Conservation (phyloP, 2,888 invertebrate genomes). For the Himalopsyche anomala region DNA sequence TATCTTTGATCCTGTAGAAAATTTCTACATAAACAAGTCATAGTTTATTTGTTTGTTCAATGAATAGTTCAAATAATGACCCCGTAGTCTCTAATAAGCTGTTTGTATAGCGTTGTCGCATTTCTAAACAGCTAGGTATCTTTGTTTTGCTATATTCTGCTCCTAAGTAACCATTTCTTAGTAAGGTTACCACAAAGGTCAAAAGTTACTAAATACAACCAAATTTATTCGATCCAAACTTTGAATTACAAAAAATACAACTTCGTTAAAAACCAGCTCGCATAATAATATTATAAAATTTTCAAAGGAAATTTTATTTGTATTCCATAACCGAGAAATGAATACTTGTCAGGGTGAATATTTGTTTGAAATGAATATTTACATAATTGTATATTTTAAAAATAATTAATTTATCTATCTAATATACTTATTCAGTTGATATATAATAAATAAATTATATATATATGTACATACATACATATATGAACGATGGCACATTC, state of each 20-base stretch:
- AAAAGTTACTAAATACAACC: slow-evolving; percentile 21
- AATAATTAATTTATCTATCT: no score
- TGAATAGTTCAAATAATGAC: slow-evolving; percentile 38
- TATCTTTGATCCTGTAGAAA: no score
- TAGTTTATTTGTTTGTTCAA: neutral
- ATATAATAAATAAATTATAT: no score
- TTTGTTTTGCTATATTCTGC: slow-evolving; percentile 24
- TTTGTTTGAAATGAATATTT: no score
- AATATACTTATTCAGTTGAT: no score
- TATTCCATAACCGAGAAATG: no score
- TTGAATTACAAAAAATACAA: neutral
- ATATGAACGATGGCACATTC: no score
- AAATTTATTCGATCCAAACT: slow-evolving; percentile 35
- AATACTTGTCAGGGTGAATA: no score
- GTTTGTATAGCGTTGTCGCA: slow-evolving; percentile 27
- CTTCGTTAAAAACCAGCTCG: neutral
- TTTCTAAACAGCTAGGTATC: slow-evolving; percentile 34
- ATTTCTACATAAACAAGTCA: neutral
- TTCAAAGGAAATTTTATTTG: no score
- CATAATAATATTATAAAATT: no score
- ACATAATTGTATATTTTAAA: no score
- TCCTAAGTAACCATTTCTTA: slow-evolving; percentile 18
- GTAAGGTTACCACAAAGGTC: neutral
- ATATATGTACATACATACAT: no score
- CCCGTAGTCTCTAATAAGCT: slow-evolving; percentile 28